Conservation (phyloP, 2,888 invertebrate genomes). For the Erannis defoliaria region DNA sequence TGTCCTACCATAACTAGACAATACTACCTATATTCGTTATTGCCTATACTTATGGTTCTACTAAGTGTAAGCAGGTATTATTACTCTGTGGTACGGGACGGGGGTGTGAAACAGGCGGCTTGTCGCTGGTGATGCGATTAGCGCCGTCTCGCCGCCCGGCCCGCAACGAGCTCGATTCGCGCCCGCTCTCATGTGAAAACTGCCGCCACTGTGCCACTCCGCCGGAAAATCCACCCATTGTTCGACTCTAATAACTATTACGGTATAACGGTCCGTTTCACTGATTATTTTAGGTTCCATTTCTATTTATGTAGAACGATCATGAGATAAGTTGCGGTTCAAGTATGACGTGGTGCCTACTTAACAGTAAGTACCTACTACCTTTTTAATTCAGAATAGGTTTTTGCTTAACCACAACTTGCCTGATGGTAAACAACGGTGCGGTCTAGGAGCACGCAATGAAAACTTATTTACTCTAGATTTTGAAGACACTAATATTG, state of each 20-base stretch:
- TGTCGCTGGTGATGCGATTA: conserved; percentile 89
- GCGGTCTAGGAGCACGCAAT: no score
- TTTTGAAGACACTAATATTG: no score
- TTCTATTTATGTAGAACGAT: conserved; percentile 3
- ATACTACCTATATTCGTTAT: no score
- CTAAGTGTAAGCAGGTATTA: not conserved
- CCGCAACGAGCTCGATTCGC: conserved; percentile 83
- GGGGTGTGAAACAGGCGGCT: conserved; percentile 58
- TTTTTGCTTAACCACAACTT: no score
- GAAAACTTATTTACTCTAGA: no score
- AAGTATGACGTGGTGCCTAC: no score
- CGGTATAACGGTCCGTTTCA: conserved; percentile 80
- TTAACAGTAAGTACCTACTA: no score
- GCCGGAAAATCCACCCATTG: conserved; percentile 79
- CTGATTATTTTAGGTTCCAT: conserved; percentile 49
- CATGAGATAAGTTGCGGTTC: not conserved
- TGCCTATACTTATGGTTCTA: no score
- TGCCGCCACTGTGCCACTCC: conserved; percentile 77
- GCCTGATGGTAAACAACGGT: no score
- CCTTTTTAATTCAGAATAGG: no score
- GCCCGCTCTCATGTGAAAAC: conserved; percentile 81
- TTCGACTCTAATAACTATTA: conserved; percentile 84
- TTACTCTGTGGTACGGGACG: not conserved
- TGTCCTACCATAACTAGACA: no score
- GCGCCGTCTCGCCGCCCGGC: conserved; percentile 88